Evolutionary conservation across 1,140 invertebrate genomes (phyloP), one percentile per base, ranked within the genome.

Genomic region (Calliopsis andreniformis): DNA sequence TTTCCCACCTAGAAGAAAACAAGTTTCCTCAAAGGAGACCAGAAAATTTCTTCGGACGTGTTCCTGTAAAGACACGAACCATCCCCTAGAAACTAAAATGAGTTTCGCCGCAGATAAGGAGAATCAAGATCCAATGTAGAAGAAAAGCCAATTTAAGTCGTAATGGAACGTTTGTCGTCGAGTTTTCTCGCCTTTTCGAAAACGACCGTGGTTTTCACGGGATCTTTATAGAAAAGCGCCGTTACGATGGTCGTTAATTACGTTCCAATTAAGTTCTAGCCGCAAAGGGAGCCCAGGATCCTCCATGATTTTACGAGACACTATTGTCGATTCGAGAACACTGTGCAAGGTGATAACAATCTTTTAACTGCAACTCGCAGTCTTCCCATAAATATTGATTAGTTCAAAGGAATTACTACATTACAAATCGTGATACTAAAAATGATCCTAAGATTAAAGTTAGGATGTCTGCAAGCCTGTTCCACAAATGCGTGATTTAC

Each of bases 91-190:
- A 68, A 58, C 39, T 20, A 42, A 32, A 47, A 59, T 20, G 28
- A 58, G 30, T 23, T 16, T 56, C 14, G 25, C 66, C 66, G 14
- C 39, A 35, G 55, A 70, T 59, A 55, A 70, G 30, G 56, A 47
- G 59, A 55, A 61, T 70, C 55, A 70, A 28, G 58, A 53, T 39
- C 59, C 25, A 14, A 20, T 23, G 18, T 6, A 47, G 32, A 72
- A 64, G 70, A 72, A 64, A 72, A 72, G 47, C 45, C 70, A 72
- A 72, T 72, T 72, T 72, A 72, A 72, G 70, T 64, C 58, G 70
- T 72, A 64, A 72, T 72, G 61, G 70, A 16, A 51, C 70, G 47
- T 42, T 47, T 30, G 39, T 30, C 62, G 51, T 2, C 18, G 4
- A 43, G 71, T 23, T 53, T 53, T 42, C 58, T 67, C 58, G 56